Evolutionary conservation across 1,140 invertebrate species (phyloP), one percentile per base, ranked within the genome.

Genomic region (Nephotettix cincticeps): DNA sequence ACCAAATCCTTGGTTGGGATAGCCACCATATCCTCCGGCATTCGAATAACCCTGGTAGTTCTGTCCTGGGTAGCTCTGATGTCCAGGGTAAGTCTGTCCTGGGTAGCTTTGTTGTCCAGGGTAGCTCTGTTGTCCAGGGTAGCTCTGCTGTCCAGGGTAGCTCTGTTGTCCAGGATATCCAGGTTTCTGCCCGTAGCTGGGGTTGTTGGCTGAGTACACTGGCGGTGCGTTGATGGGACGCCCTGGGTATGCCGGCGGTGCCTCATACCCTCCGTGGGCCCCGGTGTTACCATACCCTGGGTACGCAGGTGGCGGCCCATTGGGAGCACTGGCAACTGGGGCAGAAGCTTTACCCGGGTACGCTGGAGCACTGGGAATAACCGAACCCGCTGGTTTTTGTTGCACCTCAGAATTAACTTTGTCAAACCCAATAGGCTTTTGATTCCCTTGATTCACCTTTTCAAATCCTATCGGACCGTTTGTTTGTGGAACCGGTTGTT

Each of bases 371-470:
- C 14, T 61, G 28, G 56, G 56, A 14, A 27, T n/a, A 23, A 27
- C 4, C 4, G 47, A 51, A 51, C 47, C n/a, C 3, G 14, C 4
- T 21, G 47, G n/a, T 21, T 51, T 51, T 3, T 51, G 47, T 61
- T 61, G 56, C 13, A 61, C 56, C 28, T 61, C 56, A 61, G 56
- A 61, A n/a, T 61, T 61, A 11, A 61, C 56, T 23, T 61, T 61
- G 9, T 28, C 56, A 61, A 61, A 61, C 2, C 56, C 56, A 4
- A 61, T 2, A 27, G 21, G 21, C 23, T 61, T 25, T 4, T 25
- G 13, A 4, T 25, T 14, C 2, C 23, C 13, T 11, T 61, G 13
- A 23, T n/a, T 19, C 13, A 61, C 56, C 56, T 61, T 61, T 2
- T 61, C 56, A 29, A 61, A 61, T 1, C 56, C 56, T 2, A 61